phyloP scores from a whole-genome alignment of 2,888 invertebrate genomes.

The Koerneria pararmatus region DNA sequence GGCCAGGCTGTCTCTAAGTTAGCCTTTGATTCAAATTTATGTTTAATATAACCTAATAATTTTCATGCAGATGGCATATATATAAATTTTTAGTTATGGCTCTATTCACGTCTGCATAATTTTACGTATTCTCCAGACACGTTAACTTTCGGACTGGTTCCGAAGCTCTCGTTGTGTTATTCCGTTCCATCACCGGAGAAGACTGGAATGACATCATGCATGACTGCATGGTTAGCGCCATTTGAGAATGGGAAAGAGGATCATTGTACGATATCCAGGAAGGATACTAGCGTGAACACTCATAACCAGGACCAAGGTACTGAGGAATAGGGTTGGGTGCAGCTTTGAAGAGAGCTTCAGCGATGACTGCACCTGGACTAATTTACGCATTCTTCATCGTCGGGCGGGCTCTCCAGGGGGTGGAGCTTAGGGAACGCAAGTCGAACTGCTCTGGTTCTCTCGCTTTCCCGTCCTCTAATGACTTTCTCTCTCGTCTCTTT shows the following conservation, averaged over 20 bases:
- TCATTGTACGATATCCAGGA: neutral
- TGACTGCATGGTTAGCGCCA: constrained; percentile 83
- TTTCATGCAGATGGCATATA: no score
- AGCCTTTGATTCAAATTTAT: neutral
- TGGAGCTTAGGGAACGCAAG: no score
- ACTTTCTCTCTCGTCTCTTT: neutral
- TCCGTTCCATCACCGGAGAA: constrained; percentile 98
- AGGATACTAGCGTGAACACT: neutral
- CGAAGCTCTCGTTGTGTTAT: constrained; percentile 93
- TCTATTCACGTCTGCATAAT: no score
- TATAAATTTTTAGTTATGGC: no score
- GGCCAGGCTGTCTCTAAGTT: neutral
- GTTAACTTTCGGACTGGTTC: constrained; percentile 92
- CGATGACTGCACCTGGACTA: no score
- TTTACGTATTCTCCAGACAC: constrained; percentile 62
- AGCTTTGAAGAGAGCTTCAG: no score
- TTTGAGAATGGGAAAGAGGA: constrained; percentile 64
- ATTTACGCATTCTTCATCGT: no score
- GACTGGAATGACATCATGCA: constrained; percentile 99
- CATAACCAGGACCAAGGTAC: no score
- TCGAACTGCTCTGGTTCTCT: no score
- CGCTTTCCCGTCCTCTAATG: no score
- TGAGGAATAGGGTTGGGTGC: no score
- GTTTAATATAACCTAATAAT: neutral
- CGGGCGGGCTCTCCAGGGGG: no score